Base-by-base conservation (phyloP, 2,113 vertebrate genomes). In the Meleagris gallopavo region DNA sequence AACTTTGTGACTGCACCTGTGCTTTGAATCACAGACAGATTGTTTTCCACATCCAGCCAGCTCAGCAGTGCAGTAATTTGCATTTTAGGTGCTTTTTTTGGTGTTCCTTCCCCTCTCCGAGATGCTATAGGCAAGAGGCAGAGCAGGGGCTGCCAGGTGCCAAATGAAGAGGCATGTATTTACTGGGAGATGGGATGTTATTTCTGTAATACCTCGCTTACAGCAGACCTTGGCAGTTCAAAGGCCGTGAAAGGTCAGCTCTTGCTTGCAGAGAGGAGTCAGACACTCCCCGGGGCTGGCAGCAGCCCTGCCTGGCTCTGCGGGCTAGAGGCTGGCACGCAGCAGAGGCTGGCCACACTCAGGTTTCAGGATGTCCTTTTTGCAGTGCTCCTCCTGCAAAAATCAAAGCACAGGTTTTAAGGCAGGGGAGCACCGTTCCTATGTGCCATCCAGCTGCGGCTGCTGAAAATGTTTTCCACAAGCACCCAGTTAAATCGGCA, bases 91-190 rank as follows among this genome's bases (percentile, higher is more conserved):
- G 40, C 4, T 1, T 61, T 32, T 67, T 50, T 15, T 65, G 4
- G 0, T 11, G 11, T 46, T 73, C 20, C 71, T 95, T 93, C 75
- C 67, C 48, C 34, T 72, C 94, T 75, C 62, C 9, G 40, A 83
- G 64, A 15, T 0, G 2, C 38, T 12, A 13, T 12, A 13, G 0
- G 2, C 12, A 4, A 34, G 7, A 21, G 5, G 48, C 48, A 79
- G 64, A 79, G 48, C 71, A 52, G 58, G 14, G 21, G 55, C 60
- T 65, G 30, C 27, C 21, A 21, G 36, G 43, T 10, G 54, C 67
- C 70, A 21, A 0, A 1, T 32, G 43, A 60, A 38, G 46, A 25
- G 25, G 57, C 36, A 46, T 2, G 0, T 19, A 30, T 3, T 0
- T 41, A 18, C 64, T 16, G 18, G 50, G 72, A 88, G 64, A 36